These are phyloP conservation scores for Axinella damicornis DNA, from an alignment of 37 sponge, comb jelly and placozoan genomes.

Conservation along the genomic window DNA sequence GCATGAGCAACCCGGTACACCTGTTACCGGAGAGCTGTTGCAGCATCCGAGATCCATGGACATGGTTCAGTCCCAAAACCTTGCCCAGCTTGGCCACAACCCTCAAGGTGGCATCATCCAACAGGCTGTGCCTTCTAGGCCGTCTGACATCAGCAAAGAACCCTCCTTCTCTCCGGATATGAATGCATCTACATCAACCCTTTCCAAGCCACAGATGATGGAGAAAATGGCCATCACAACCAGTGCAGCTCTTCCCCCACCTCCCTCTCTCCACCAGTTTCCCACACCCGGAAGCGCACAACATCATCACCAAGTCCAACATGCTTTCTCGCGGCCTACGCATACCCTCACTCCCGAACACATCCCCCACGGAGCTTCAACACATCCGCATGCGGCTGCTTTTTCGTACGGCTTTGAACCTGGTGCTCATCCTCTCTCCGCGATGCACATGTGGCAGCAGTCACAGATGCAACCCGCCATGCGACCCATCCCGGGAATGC, in stretches of 20 bases:
- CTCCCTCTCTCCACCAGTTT: not conserved
- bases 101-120: too few relatives aligned
- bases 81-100: too few relatives aligned
- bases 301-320: conserved; percentile 11
- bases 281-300: not conserved
- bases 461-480: conserved; percentile 45
- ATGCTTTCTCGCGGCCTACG: not conserved
- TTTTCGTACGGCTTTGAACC: conserved; percentile 57
- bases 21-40: too few relatives aligned
- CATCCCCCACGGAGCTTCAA: conserved; percentile 10
- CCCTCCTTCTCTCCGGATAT: not conserved
- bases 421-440: conserved; percentile 4
- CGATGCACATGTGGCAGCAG: conserved; percentile 64
- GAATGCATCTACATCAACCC: not conserved
- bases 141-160: not conserved
- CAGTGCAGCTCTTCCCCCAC: not conserved
- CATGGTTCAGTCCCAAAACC: too few relatives aligned
- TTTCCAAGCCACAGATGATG: not conserved
- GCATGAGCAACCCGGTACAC: too few relatives aligned
- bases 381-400: conserved; percentile 2
- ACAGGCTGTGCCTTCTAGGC: too few relatives aligned
- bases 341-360: conserved; percentile 18
- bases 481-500: conserved; percentile 20
- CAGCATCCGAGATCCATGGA: too few relatives aligned
- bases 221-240: not conserved